These are phyloP conservation scores for Cerceris rybyensis DNA, from an alignment of 2,888 invertebrate genomes.

Conservation along the genomic window DNA sequence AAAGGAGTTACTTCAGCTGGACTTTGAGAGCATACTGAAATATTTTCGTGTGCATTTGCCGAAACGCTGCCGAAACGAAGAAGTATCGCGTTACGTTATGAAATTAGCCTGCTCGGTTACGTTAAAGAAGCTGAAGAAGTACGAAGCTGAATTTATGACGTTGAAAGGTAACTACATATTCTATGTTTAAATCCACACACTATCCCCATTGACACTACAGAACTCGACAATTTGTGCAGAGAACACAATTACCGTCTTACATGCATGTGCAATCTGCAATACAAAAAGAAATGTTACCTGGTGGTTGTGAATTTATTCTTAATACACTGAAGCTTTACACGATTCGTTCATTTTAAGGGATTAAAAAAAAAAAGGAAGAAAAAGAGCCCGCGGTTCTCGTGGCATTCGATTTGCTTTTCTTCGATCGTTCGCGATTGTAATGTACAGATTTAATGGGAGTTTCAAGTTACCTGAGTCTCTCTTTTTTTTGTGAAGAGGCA, in stretches of 20 bases:
- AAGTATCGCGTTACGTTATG: constrained; percentile 93
- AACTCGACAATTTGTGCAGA: constrained; percentile 25
- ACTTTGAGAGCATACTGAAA: constrained; percentile 98
- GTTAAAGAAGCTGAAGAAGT: constrained; percentile 96
- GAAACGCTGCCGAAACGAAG: constrained; percentile 96
- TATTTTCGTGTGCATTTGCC: constrained; percentile 99
- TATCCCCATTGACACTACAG: constrained; percentile 22
- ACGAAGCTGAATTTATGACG: constrained; percentile 93
- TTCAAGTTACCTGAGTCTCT: background rate
- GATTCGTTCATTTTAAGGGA: background rate
- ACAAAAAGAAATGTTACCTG: constrained; percentile 27
- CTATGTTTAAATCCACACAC: constrained; percentile 74
- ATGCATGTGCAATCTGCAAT: constrained; percentile 44
- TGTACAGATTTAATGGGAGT: background rate
- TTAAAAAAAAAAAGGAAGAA: too few relatives aligned
- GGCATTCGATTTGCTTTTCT: background rate
- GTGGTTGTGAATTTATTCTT: constrained; percentile 56
- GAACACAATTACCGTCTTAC: constrained; percentile 18
- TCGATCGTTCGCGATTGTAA: background rate
- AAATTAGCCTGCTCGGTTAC: constrained; percentile 95
- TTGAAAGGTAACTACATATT: constrained; percentile 86
- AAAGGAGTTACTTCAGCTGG: constrained; percentile 94
- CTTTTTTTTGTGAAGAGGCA: background rate
- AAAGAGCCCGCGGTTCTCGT: too few relatives aligned
- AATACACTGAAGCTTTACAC: constrained; percentile 21